A percentile compares a stretch with the other conserved stretches of the same genome.
phyloP scores from a whole-genome alignment of 2,113 vertebrate species.

The Sapajus apella region DNA sequence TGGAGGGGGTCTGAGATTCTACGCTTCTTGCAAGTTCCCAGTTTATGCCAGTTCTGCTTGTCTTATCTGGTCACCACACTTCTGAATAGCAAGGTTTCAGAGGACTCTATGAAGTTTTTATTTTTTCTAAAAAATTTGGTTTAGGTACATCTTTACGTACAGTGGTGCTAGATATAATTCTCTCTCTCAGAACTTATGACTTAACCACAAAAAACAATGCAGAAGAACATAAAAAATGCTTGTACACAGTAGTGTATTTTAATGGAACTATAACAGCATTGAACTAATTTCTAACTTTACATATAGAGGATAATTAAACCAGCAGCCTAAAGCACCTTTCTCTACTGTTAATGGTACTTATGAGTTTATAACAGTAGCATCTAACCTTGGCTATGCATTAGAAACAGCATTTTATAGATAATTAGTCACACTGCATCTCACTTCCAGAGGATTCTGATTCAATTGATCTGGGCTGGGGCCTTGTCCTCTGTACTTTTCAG shows the following conservation, averaged over 20 bases:
- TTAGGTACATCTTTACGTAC: not conserved
- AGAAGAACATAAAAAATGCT: constrained; percentile 38
- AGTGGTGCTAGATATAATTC: not conserved
- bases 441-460: constrained; percentile 15
- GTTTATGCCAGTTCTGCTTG: not conserved
- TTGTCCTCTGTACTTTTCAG: constrained; percentile 28
- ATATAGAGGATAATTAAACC: constrained; percentile 67
- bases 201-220: constrained; percentile 31
- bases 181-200: constrained; percentile 30
- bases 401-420: constrained; percentile 62
- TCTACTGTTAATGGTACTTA: constrained; percentile 65
- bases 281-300: constrained; percentile 64
- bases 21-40: not conserved
- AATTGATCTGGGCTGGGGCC: not conserved
- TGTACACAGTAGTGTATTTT: not conserved
- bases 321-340: constrained; percentile 50
- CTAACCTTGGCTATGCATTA: constrained; percentile 51
- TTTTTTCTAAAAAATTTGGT: not conserved
- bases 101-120: constrained; percentile 4
- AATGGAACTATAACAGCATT: constrained; percentile 48
- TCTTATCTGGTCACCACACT: not conserved
- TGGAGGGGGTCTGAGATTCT: not conserved
- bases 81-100: not conserved
- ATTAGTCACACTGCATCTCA: constrained; percentile 11
- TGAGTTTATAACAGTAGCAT: constrained; percentile 61